Conservation (phyloP, 2,113 vertebrate genomes). For the Corvus moneduloides region DNA sequence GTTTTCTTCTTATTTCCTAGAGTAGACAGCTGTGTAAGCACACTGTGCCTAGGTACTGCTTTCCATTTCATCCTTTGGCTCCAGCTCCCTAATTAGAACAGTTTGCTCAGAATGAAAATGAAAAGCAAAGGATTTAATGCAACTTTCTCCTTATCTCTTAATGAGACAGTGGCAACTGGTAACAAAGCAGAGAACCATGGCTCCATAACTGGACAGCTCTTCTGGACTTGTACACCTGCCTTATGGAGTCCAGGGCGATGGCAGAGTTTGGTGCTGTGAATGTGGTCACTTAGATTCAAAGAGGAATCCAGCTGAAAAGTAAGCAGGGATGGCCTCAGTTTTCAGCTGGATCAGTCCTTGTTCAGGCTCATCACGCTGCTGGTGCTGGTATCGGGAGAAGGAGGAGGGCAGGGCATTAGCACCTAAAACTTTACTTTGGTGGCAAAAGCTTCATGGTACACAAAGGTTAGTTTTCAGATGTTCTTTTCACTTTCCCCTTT, state of each 20-base stretch:
- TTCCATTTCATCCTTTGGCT: not conserved
- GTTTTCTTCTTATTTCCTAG: not conserved
- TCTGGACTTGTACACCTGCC: not conserved
- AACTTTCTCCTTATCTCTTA: not conserved
- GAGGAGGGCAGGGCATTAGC: not conserved
- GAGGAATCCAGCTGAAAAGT: not conserved
- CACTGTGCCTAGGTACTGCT: not conserved
- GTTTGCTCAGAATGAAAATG: not conserved
- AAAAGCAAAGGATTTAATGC: not conserved
- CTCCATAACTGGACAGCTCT: not conserved
- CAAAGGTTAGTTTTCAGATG: not conserved
- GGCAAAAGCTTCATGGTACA: not conserved
- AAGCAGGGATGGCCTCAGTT: not conserved
- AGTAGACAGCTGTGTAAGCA: not conserved
- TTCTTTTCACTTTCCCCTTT: not conserved
- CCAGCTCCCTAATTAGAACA: not conserved
- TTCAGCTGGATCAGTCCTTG: not conserved
- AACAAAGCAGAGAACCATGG: not conserved
- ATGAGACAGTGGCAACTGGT: not conserved
- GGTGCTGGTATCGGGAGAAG: not conserved
- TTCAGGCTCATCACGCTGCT: not conserved
- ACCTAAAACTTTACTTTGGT: not conserved
- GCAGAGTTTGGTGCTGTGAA: not conserved
- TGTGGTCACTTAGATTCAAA: not conserved
- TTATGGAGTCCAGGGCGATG: not conserved